Conservation (phyloP, 2,888 invertebrate genomes). For the Hirtodrosophila alboralis region DNA sequence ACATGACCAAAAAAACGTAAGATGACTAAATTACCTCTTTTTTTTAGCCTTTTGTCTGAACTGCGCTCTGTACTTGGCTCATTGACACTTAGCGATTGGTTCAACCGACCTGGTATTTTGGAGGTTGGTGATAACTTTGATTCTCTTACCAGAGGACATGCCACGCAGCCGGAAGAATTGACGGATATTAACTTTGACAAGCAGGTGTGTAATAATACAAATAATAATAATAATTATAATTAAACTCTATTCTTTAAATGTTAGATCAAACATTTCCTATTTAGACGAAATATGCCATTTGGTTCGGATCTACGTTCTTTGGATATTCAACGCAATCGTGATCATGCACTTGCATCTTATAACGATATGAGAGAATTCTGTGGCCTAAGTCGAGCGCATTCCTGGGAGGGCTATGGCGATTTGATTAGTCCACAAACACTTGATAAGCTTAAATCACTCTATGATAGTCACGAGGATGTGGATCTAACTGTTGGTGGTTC, state of each 20-base stretch:
- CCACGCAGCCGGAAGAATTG: conserved; percentile 90
- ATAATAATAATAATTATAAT: background rate
- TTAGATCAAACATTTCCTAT: conserved; percentile 88
- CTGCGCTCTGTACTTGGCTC: conserved; percentile 83
- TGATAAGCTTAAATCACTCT: conserved; percentile 87
- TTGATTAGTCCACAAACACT: conserved; percentile 88
- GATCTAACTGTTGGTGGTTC: conserved; percentile 94
- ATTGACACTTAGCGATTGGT: conserved; percentile 85
- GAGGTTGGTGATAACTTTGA: conserved; percentile 87
- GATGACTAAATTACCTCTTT: background rate
- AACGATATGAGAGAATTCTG: conserved; percentile 91
- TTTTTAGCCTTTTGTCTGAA: conserved; percentile 84
- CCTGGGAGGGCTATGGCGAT: conserved; percentile 89
- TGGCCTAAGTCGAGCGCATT: conserved; percentile 88
- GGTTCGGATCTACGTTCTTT: conserved; percentile 92
- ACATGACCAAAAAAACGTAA: too few species aligned
- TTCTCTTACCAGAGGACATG: conserved; percentile 89
- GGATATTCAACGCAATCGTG: conserved; percentile 93
- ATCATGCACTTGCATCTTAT: conserved; percentile 93
- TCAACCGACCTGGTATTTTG: conserved; percentile 85
- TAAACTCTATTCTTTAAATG: conserved; percentile 9
- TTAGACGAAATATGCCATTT: conserved; percentile 89
- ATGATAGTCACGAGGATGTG: conserved; percentile 91
- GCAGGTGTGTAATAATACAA: conserved; percentile 66
- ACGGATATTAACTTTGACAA: conserved; percentile 91